Percentiles rank a stretch among this genome's conserved stretches.
These are phyloP conservation scores for Lasiurus borealis DNA, from an alignment of 2,113 vertebrate genomes.

Conservation along the genomic window DNA sequence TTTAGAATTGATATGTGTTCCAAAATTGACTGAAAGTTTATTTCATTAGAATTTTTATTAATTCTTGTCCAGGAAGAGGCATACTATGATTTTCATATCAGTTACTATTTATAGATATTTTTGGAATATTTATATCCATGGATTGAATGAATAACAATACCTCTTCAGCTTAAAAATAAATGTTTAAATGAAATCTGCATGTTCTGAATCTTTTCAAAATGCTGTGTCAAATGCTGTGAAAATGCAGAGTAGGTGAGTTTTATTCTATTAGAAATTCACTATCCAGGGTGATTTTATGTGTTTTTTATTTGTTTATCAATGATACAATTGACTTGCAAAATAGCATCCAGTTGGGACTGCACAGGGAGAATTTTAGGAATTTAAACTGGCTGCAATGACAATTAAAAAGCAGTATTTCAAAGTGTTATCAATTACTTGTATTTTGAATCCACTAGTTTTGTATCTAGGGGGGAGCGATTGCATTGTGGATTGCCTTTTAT, in stretches of 20 bases:
- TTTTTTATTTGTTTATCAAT: slow-evolving; percentile 59
- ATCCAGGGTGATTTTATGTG: not conserved
- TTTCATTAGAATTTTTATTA: slow-evolving; percentile 55
- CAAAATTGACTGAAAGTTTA: slow-evolving; percentile 27
- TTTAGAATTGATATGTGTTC: not conserved
- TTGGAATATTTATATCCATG: slow-evolving; percentile 62
- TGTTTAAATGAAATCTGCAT: slow-evolving; percentile 70
- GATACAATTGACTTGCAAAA: slow-evolving; percentile 51
- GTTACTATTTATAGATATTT: slow-evolving; percentile 39
- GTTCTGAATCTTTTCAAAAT: slow-evolving; percentile 52
- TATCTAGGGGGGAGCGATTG: not conserved
- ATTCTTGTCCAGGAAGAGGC: slow-evolving; percentile 48
- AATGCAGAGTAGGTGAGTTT: slow-evolving; percentile 53
- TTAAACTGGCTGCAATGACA: not conserved
- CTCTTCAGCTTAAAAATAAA: slow-evolving; percentile 69
- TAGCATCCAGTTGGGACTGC: slow-evolving; percentile 12
- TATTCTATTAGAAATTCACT: slow-evolving; percentile 28
- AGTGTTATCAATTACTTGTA: slow-evolving; percentile 3
- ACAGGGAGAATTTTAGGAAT: slow-evolving; percentile 51
- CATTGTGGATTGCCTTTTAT: not conserved
- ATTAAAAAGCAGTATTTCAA: slow-evolving; percentile 49
- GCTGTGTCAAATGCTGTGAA: slow-evolving; percentile 46
- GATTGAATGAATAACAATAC: slow-evolving; percentile 58
- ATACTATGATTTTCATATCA: not conserved
- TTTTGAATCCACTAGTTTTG: not conserved